Evolutionary conservation across 2,888 invertebrate genomes (phyloP).

Genomic region (Branchellion lobata): DNA sequence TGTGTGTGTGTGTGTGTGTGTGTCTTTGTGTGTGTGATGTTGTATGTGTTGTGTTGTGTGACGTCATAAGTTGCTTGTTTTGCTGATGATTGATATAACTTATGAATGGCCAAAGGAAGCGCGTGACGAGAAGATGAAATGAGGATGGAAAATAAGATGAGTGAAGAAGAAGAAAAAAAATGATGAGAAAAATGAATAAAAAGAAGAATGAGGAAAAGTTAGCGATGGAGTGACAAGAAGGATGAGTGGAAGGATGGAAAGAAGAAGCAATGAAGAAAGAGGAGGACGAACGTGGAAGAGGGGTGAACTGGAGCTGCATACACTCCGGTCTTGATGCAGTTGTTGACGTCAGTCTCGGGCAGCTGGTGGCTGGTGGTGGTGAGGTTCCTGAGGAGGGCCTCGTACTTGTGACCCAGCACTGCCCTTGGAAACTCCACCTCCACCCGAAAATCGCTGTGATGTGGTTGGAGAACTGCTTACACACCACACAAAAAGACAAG

Average conservation of each 20-base stretch:
- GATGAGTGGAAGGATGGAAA: no score
- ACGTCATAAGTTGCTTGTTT: no score
- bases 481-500: not conserved
- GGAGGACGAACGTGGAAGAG: no score
- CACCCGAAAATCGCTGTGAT: conserved; percentile 27
- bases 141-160: not conserved
- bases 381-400: not conserved
- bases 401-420: not conserved
- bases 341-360: not conserved
- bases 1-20: not conserved
- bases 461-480: not conserved
- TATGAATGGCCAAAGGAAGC: no score
- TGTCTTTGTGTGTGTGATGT: no score
- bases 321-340: conserved; percentile 20
- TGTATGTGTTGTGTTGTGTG: no score
- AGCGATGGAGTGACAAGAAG: not conserved
- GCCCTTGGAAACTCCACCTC: not conserved
- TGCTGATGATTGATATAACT: no score
- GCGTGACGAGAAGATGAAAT: no score
- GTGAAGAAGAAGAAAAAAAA: not conserved
- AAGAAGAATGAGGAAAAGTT: no score
- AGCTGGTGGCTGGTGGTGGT: not conserved
- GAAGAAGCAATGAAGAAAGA: no score
- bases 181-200: not conserved
- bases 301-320: not conserved